phyloP scores from a whole-genome alignment of 2,888 invertebrate species.

The Mimumesa dahlbomi region DNA sequence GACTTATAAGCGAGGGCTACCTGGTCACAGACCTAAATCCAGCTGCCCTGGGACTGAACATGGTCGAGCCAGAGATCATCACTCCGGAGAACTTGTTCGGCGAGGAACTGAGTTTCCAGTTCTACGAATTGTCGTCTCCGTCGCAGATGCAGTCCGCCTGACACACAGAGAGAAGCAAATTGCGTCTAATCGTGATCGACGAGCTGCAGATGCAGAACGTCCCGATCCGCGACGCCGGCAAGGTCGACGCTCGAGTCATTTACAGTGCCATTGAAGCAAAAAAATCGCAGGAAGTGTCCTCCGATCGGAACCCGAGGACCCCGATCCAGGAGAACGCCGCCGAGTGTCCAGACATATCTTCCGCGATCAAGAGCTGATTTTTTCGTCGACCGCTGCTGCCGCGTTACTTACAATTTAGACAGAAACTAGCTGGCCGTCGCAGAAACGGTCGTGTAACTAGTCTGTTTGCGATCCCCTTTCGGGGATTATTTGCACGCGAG shows the following conservation, averaged over 20 bases:
- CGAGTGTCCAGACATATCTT: neutral
- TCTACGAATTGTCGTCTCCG: constrained; percentile 81
- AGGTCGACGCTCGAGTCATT: neutral
- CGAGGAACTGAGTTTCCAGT: constrained; percentile 81
- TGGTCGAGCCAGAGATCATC: constrained; percentile 81
- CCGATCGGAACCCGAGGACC: too few species aligned
- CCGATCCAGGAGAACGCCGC: neutral
- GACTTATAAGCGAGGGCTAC: constrained; percentile 84
- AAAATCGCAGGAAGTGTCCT: constrained; percentile 6
- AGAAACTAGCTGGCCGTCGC: neutral
- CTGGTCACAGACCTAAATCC: constrained; percentile 83
- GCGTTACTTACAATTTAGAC: constrained; percentile 26
- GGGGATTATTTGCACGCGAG: neutral
- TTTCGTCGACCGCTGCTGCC: neutral
- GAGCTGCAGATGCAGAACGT: constrained; percentile 60
- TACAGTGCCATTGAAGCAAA: constrained; percentile 17
- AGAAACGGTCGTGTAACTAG: constrained; percentile 1
- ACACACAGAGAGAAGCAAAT: constrained; percentile 70
- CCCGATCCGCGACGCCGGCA: constrained; percentile 40
- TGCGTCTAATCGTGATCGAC: constrained; percentile 73
- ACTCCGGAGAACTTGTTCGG: constrained; percentile 81
- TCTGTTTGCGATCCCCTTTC: neutral
- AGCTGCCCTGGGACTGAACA: constrained; percentile 81
- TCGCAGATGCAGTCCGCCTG: constrained; percentile 79
- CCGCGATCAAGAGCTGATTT: constrained; percentile 38